Percentiles rank a stretch among this genome's conserved stretches.
Evolutionary conservation across 2,888 invertebrate species (phyloP).

Genomic region (Pachymerium ferrugineum): DNA sequence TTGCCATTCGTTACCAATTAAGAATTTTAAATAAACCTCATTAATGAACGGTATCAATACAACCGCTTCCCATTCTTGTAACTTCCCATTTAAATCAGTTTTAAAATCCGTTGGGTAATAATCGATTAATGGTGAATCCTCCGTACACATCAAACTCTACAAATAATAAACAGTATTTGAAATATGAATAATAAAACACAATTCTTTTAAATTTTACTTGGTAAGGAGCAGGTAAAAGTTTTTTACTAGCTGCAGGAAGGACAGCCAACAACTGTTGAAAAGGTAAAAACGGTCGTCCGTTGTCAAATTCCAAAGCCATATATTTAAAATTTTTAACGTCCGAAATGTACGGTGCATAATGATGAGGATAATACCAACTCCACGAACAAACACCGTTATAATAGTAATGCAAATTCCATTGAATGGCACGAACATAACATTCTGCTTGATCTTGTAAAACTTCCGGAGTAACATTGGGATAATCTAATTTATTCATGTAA

Average conservation of each 20-base stretch:
- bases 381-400: constrained; percentile 94
- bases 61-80: constrained; percentile 93
- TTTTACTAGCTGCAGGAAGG: constrained; percentile 76
- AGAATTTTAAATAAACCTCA: no score
- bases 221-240: constrained; percentile 69
- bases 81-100: constrained; percentile 92
- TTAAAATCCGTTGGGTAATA: constrained; percentile 88
- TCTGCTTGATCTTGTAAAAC: constrained; percentile 74
- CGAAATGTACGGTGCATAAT: constrained; percentile 94
- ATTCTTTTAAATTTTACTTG: constrained; percentile 49
- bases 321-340: constrained; percentile 74
- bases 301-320: constrained; percentile 71
- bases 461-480: constrained; percentile 66
- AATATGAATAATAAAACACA: neutral
- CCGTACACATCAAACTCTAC: constrained; percentile 63
- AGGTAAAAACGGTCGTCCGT: constrained; percentile 82
- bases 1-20: no score
- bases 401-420: constrained; percentile 95
- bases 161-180: constrained; percentile 31
- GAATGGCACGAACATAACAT: constrained; percentile 85
- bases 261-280: constrained; percentile 88
- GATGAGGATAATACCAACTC: constrained; percentile 97
- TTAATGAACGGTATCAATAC: constrained; percentile 90
- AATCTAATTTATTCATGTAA: constrained; percentile 83
- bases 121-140: constrained; percentile 72